phyloP scores from a whole-genome alignment of 2,888 invertebrate species.

The Opisthograptis luteolata region DNA sequence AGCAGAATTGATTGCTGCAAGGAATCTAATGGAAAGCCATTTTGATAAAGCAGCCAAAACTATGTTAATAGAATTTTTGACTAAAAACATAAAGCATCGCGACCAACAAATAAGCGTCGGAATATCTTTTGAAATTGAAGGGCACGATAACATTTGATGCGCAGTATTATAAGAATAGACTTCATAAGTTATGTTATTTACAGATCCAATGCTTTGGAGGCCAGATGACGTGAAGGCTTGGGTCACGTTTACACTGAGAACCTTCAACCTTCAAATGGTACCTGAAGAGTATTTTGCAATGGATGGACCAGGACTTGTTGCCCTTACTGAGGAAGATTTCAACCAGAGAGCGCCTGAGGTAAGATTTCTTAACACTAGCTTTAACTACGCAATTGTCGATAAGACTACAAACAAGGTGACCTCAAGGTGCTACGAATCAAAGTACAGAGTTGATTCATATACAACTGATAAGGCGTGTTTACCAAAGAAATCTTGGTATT shows the following conservation, averaged over 20 bases:
- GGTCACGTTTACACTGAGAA: constrained; percentile 94
- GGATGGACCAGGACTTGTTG: constrained; percentile 90
- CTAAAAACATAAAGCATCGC: background rate
- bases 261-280: constrained; percentile 90
- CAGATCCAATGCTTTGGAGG: constrained; percentile 96
- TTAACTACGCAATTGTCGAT: constrained; percentile 2
- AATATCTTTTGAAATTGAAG: constrained; percentile 27
- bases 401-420: constrained; percentile 9
- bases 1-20: no score
- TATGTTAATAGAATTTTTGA: background rate
- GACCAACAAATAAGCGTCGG: background rate
- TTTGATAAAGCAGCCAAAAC: background rate
- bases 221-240: constrained; percentile 93
- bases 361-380: constrained; percentile 42
- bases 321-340: constrained; percentile 94
- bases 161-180: constrained; percentile 6
- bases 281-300: constrained; percentile 91
- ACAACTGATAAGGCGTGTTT: constrained; percentile 3
- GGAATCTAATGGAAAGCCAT: no score
- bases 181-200: constrained; percentile 39
- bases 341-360: constrained; percentile 93
- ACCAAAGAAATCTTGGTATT: constrained; percentile 1
- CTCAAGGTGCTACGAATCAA: constrained; percentile 1
- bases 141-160: constrained; percentile 24
- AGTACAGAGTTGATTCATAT: constrained; percentile 6